Percentiles rank a stretch among this genome's conserved stretches.
These are phyloP conservation scores for Australoheros scitulus DNA, from an alignment of 2,113 vertebrate genomes.

Conservation along the genomic window DNA sequence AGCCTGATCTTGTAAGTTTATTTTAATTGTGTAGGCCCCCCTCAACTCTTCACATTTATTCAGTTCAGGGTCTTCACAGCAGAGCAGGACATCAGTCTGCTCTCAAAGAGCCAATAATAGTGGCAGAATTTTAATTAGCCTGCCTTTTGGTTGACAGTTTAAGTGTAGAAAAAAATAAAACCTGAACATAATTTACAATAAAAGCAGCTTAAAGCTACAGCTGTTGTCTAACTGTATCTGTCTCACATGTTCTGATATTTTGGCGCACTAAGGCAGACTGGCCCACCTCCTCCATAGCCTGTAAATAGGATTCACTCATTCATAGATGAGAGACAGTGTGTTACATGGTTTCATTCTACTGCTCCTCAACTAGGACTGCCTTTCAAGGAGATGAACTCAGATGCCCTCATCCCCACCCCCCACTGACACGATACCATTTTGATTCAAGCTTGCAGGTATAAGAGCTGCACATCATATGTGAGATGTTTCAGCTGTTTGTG, in stretches of 20 bases:
- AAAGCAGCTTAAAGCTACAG: neutral
- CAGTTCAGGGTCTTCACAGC: too few relatives aligned
- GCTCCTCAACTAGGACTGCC: neutral
- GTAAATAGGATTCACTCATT: too few relatives aligned
- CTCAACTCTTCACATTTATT: too few relatives aligned
- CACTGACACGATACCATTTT: conserved; percentile 1
- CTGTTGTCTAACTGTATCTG: neutral
- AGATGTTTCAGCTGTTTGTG: neutral
- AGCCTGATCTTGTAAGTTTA: too few relatives aligned
- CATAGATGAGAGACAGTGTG: too few relatives aligned
- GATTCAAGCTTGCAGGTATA: conserved; percentile 30
- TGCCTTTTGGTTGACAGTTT: too few relatives aligned
- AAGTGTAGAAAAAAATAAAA: too few relatives aligned
- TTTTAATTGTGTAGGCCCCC: too few relatives aligned
- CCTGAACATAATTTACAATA: neutral
- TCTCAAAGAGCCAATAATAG: too few relatives aligned
- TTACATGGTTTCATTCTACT: neutral
- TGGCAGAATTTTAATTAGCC: too few relatives aligned
- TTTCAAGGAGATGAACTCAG: neutral
- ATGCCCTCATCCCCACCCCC: neutral
- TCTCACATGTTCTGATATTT: neutral
- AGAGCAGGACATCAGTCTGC: too few relatives aligned
- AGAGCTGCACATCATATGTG: neutral
- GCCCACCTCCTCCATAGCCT: neutral
- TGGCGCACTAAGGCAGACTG: neutral